Evolutionary conservation across 92 coral and sea anemone species (phyloP).

Genomic region (Metridium senile): DNA sequence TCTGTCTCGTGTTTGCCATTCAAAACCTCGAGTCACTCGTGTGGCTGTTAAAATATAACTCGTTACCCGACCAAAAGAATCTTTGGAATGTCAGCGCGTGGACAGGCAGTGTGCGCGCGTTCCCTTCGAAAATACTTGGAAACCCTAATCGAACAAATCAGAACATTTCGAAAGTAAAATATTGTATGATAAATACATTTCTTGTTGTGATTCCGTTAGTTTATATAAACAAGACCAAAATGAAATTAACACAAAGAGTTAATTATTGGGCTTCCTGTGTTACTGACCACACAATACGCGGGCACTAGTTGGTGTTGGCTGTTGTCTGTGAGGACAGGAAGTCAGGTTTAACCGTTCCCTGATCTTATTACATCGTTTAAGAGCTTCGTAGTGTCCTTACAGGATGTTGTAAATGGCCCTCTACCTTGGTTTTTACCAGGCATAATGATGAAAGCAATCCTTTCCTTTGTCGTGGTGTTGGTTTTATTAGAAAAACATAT

Average conservation of each 20-base stretch:
- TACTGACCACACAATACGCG: slow-evolving; percentile 16
- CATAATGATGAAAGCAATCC: slow-evolving; percentile 4
- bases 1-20: slow-evolving; percentile 13
- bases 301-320: neutral
- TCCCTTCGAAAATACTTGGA: neutral
- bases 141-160: neutral
- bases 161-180: no score
- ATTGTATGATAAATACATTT: no score
- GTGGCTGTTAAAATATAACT: slow-evolving; percentile 23
- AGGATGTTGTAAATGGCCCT: slow-evolving; percentile 5
- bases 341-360: neutral
- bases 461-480: neutral
- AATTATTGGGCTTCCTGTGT: slow-evolving; percentile 16
- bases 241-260: neutral
- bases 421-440: neutral
- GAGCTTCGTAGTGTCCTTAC: neutral
- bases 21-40: slow-evolving; percentile 14
- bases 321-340: slow-evolving; percentile 3
- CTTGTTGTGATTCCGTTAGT: no score
- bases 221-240: neutral
- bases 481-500: neutral
- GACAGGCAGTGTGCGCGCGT: neutral
- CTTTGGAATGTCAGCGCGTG: slow-evolving; percentile 10
- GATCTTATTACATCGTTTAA: neutral
- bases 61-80: slow-evolving; percentile 5